phyloP scores from a whole-genome alignment of 1,140 invertebrate species.

The Papilio aristodemus region DNA sequence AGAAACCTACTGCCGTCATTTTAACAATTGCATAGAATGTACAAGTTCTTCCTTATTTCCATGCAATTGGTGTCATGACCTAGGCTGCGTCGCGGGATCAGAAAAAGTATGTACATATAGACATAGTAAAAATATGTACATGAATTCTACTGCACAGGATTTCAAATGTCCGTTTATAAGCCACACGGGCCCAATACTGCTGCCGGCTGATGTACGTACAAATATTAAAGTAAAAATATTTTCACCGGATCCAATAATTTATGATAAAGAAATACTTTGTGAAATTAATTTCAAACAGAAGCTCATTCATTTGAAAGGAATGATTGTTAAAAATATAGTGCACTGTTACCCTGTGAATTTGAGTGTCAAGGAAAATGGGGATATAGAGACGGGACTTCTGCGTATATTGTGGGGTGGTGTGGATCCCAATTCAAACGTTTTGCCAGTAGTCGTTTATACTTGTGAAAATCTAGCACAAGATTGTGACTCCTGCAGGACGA shows the following conservation, averaged over 20 bases:
- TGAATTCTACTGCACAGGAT: background rate
- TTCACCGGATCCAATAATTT: constrained; percentile 44
- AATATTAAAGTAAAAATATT: constrained; percentile 49
- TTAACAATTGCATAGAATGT: constrained; percentile 27
- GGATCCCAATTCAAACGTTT: constrained; percentile 46
- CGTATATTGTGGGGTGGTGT: constrained; percentile 50
- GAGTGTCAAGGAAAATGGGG: constrained; percentile 20
- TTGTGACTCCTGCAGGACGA: constrained; percentile 42
- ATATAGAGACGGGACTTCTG: constrained; percentile 38
- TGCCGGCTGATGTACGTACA: constrained; percentile 41
- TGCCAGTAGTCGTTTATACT: constrained; percentile 44
- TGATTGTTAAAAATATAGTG: constrained; percentile 42
- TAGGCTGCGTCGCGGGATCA: background rate
- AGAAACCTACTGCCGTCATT: constrained; percentile 8
- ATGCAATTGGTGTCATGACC: constrained; percentile 22
- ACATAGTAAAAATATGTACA: background rate
- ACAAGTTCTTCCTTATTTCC: background rate
- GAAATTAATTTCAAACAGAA: constrained; percentile 45
- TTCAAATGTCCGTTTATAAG: constrained; percentile 43
- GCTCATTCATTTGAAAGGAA: constrained; percentile 45
- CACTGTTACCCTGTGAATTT: constrained; percentile 48
- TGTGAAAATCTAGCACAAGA: constrained; percentile 40
- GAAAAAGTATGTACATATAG: background rate
- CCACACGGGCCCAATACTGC: constrained; percentile 40
- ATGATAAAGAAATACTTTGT: constrained; percentile 49